Conservation (phyloP, 2,113 vertebrate genomes). For the Arothron firmamentum region DNA sequence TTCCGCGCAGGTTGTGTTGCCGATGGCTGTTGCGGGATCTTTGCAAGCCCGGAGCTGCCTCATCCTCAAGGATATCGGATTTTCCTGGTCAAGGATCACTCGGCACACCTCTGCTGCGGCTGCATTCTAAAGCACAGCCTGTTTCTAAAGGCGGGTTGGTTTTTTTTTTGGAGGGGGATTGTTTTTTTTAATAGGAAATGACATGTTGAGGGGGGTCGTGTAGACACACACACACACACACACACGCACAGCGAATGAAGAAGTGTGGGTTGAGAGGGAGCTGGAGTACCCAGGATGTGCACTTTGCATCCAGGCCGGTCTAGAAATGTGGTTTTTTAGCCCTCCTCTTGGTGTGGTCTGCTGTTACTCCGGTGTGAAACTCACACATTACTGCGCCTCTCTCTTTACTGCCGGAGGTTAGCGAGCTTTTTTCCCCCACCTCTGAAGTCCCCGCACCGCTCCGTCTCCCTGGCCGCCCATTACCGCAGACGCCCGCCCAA, state of each 20-base stretch:
- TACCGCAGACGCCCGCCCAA: neutral
- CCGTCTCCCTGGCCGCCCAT: constrained; percentile 8
- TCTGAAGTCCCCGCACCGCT: neutral
- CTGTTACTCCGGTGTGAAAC: constrained; percentile 30
- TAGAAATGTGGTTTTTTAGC: constrained; percentile 2
- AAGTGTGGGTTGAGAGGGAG: constrained; percentile 16
- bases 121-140: too few relatives aligned
- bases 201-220: neutral
- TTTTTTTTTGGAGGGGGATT: neutral
- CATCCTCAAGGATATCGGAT: constrained; percentile 9
- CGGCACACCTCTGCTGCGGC: constrained; percentile 20
- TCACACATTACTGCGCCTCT: constrained; percentile 19
- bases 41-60: constrained; percentile 53
- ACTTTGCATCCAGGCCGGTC: constrained; percentile 44
- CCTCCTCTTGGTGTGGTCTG: constrained; percentile 28
- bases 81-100: constrained; percentile 14
- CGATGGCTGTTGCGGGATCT: neutral
- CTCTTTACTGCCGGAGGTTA: neutral
- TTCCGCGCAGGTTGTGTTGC: constrained; percentile 19
- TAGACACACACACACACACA: neutral
- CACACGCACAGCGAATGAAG: neutral
- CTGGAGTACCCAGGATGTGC: constrained; percentile 29
- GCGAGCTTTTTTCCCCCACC: too few relatives aligned
- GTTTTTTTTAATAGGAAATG: constrained; percentile 13
- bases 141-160: too few relatives aligned